A percentile compares a stretch with the other conserved stretches of the same genome.
These are phyloP conservation scores for Auanema sp. DNA, from an alignment of 2,888 invertebrate genomes.

Conservation along the genomic window DNA sequence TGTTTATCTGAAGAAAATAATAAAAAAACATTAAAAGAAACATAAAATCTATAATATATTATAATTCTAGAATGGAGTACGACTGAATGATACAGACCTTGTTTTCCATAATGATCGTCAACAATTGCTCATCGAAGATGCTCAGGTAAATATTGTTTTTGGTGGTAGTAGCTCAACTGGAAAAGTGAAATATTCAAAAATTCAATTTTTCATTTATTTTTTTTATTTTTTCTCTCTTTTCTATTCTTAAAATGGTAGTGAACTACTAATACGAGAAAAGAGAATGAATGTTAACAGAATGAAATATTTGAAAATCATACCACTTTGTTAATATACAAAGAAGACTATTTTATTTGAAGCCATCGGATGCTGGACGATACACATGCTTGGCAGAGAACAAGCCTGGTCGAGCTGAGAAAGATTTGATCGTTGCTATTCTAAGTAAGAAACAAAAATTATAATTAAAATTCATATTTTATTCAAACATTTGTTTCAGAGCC, in stretches of 20 bases:
- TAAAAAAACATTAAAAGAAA: background rate
- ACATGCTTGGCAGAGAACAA: conserved; percentile 71
- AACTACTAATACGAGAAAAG: background rate
- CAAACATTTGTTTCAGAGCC: conserved; percentile 38
- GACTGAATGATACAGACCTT: conserved; percentile 17
- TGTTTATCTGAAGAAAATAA: background rate
- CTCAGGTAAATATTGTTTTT: conserved; percentile 16
- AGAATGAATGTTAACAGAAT: background rate
- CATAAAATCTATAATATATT: conserved; percentile 2
- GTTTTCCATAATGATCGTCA: conserved; percentile 49
- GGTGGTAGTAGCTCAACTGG: background rate
- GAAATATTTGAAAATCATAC: background rate
- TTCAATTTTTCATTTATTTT: conserved; percentile 1
- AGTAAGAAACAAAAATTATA: conserved; percentile 67
- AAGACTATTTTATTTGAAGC: conserved; percentile 9
- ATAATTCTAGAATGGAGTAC: conserved; percentile 46
- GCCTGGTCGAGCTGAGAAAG: conserved; percentile 69
- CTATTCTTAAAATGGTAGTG: background rate
- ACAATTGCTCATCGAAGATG: conserved; percentile 48
- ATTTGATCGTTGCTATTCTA: conserved; percentile 70
- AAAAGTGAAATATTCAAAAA: no score
- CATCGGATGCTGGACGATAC: conserved; percentile 70
- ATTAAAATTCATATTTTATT: background rate
- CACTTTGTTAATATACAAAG: background rate
- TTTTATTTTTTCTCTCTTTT: background rate